These are phyloP conservation scores for Probosciger aterrimus DNA, from an alignment of 2,113 vertebrate species.

Conservation along the genomic window DNA sequence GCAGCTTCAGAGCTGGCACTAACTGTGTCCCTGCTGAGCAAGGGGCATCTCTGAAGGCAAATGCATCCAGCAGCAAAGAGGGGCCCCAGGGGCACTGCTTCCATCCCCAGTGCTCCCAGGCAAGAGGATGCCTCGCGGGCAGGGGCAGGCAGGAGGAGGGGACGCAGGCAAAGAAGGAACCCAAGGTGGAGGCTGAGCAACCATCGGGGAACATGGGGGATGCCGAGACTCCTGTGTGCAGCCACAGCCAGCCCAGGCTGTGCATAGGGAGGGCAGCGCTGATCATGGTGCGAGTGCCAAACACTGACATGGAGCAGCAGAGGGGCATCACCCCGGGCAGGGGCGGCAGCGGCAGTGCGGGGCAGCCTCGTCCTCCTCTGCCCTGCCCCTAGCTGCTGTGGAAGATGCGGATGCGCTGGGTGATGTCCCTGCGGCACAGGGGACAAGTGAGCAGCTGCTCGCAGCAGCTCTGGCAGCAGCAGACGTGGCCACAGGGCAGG, in stretches of 20 bases:
- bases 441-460: conserved; percentile 82
- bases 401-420: conserved; percentile 87
- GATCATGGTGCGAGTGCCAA: not conserved
- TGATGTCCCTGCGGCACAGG: conserved; percentile 82
- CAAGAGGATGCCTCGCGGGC: not conserved
- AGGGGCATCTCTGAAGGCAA: not conserved
- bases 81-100: accelerated
- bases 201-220: accelerated
- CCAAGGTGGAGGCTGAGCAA: not conserved
- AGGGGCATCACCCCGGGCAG: accelerated
- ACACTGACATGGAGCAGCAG: not conserved
- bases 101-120: not conserved
- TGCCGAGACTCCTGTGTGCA: not conserved
- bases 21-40: not conserved
- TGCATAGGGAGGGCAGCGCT: not conserved
- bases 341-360: accelerated
- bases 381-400: conserved; percentile 56
- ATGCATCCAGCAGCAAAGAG: not conserved
- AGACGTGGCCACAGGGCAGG: conserved; percentile 91
- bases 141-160: not conserved
- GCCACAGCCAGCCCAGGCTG: not conserved
- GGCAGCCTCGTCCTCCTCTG: accelerated
- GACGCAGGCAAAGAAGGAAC: accelerated
- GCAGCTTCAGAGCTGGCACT: not conserved
- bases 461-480: conserved; percentile 89